These are phyloP conservation scores for Hirtodrosophila confusa DNA, from an alignment of 2,888 invertebrate genomes.

Conservation along the genomic window DNA sequence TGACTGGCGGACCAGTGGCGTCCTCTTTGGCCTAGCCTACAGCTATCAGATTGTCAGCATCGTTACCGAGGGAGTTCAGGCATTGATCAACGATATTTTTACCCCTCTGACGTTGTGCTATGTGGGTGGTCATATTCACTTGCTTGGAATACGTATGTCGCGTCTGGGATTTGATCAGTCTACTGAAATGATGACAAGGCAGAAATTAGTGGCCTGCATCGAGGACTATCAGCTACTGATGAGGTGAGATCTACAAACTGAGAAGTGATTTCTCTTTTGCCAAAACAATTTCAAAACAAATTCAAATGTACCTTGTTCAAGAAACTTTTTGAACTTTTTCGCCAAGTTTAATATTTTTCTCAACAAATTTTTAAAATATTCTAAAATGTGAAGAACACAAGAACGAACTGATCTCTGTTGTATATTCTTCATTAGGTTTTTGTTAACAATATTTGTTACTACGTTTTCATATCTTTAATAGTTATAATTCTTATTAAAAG, in stretches of 20 bases:
- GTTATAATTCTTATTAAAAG: no score
- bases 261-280: not conserved
- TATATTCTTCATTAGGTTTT: no score
- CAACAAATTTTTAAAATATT: no score
- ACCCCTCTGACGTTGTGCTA: slow-evolving; percentile 56
- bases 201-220: slow-evolving; percentile 32
- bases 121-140: slow-evolving; percentile 54
- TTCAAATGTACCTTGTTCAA: no score
- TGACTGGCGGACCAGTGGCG: slow-evolving; percentile 26
- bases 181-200: not conserved
- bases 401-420: no score
- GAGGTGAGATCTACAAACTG: slow-evolving; percentile 33
- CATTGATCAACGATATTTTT: slow-evolving; percentile 48
- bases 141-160: slow-evolving; percentile 53
- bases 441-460: no score
- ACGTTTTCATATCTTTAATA: no score
- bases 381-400: no score
- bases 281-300: no score
- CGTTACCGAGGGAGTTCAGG: slow-evolving; percentile 23
- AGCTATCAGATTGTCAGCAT: slow-evolving; percentile 43
- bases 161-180: slow-evolving; percentile 32
- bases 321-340: no score
- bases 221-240: slow-evolving; percentile 51
- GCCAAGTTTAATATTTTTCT: no score
- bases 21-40: slow-evolving; percentile 15